Evolutionary conservation across 2,888 invertebrate genomes (phyloP).

Genomic region (Lissocephala sabroskyi): DNA sequence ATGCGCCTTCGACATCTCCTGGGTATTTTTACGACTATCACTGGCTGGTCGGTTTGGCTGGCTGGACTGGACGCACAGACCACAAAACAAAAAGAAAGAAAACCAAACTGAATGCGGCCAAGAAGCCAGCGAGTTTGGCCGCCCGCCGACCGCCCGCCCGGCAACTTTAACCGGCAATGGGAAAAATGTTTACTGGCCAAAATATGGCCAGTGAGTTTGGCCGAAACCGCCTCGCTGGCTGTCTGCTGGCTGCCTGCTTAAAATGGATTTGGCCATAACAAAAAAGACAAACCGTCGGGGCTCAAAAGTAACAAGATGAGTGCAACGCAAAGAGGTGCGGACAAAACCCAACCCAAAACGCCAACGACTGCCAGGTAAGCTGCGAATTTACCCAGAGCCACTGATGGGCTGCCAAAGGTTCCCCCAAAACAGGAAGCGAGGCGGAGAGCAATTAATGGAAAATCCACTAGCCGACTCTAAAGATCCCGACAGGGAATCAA

Average conservation of each 20-base stretch:
- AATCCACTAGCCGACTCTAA: too few species aligned
- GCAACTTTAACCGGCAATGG: too few species aligned
- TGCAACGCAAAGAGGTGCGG: too few species aligned
- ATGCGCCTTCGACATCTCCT: constrained; percentile 62
- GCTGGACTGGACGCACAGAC: constrained; percentile 7
- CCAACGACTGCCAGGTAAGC: too few species aligned
- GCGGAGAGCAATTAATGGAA: too few species aligned
- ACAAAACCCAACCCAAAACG: too few species aligned
- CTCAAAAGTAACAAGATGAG: background rate
- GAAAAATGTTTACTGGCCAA: constrained; percentile 9
- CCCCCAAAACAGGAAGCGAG: too few species aligned
- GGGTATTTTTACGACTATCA: constrained; percentile 61
- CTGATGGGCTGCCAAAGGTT: too few species aligned
- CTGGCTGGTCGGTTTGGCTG: constrained; percentile 23
- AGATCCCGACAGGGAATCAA: too few species aligned
- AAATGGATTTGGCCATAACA: constrained; percentile 46
- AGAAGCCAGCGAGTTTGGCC: background rate
- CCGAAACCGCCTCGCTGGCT: constrained; percentile 2
- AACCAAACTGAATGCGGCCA: too few species aligned
- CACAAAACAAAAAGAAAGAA: too few species aligned
- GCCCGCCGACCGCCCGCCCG: background rate
- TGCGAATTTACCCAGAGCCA: too few species aligned
- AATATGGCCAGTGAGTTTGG: constrained; percentile 1
- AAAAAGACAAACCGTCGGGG: background rate
- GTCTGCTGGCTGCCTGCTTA: constrained; percentile 22